phyloP scores from a whole-genome alignment of 2,797 vertebrate genomes.

The Acanthis flammea region DNA sequence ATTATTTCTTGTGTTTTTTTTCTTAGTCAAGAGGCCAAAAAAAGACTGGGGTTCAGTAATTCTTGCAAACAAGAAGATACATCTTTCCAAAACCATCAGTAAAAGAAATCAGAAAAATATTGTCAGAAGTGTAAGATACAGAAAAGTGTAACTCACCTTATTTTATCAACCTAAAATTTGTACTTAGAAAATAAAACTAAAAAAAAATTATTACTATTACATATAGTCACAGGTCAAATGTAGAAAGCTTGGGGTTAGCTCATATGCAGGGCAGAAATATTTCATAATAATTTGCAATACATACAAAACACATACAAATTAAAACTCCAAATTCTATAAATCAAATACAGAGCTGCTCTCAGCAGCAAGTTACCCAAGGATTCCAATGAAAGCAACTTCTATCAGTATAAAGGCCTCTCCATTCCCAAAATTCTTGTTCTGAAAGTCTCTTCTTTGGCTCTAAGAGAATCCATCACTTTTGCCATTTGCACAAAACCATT shows the following conservation, averaged over 20 bases:
- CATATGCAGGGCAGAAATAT: background rate
- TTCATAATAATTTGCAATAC: background rate
- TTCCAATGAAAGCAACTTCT: background rate
- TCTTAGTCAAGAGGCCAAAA: background rate
- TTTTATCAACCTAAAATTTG: background rate
- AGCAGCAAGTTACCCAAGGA: background rate
- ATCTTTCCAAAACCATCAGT: background rate
- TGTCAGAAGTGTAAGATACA: background rate
- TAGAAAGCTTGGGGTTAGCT: background rate
- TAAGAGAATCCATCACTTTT: slow-evolving; percentile 48
- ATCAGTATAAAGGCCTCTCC: slow-evolving; percentile 14
- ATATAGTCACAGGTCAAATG: background rate
- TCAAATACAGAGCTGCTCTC: background rate
- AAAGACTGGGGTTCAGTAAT: background rate
- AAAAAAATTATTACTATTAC: background rate
- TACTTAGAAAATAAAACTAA: background rate
- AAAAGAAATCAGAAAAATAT: background rate
- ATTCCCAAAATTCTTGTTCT: slow-evolving; percentile 24
- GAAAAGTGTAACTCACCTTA: too few species aligned
- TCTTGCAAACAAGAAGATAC: background rate
- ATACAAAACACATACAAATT: background rate
- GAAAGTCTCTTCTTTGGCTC: background rate
- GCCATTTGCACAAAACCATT: slow-evolving; percentile 62
- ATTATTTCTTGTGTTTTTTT: background rate
- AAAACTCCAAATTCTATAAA: background rate